phyloP scores from a whole-genome alignment of 2,113 vertebrate genomes.

The Halichoeres trimaculatus region DNA sequence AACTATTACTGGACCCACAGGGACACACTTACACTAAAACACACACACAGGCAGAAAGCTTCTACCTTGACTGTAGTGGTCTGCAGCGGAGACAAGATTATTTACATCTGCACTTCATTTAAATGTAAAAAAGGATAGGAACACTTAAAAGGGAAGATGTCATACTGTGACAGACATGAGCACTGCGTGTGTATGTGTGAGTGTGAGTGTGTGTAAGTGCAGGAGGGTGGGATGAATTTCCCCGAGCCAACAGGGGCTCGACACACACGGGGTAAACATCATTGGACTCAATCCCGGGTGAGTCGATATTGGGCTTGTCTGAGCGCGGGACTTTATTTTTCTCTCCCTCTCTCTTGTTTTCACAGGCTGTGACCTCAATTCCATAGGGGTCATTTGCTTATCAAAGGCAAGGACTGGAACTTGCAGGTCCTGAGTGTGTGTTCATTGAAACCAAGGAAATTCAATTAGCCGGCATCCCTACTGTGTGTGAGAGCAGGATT shows the following conservation, averaged over 20 bases:
- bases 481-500: slow-evolving; percentile 72
- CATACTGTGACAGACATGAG: slow-evolving; percentile 16
- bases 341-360: slow-evolving; percentile 85
- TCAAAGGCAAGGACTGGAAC: slow-evolving; percentile 86
- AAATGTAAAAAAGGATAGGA: slow-evolving; percentile 38
- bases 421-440: slow-evolving; percentile 81
- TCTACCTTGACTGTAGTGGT: slow-evolving; percentile 23
- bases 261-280: slow-evolving; percentile 75
- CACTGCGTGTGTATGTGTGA: neutral
- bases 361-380: slow-evolving; percentile 90
- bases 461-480: slow-evolving; percentile 85
- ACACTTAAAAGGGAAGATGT: slow-evolving; percentile 42
- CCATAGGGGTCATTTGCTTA: slow-evolving; percentile 90
- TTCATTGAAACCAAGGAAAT: slow-evolving; percentile 89
- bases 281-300: slow-evolving; percentile 71
- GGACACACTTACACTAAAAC: slow-evolving; percentile 9
- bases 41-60: slow-evolving; percentile 17
- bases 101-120: slow-evolving; percentile 61
- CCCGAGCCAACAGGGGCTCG: slow-evolving; percentile 67
- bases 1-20: slow-evolving; percentile 41
- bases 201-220: slow-evolving; percentile 14
- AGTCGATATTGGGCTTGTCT: slow-evolving; percentile 80
- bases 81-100: slow-evolving; percentile 53
- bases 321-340: slow-evolving; percentile 83
- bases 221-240: slow-evolving; percentile 56